phyloP scores from a whole-genome alignment of 2,797 vertebrate species.

The Gobionotothen gibberifrons region DNA sequence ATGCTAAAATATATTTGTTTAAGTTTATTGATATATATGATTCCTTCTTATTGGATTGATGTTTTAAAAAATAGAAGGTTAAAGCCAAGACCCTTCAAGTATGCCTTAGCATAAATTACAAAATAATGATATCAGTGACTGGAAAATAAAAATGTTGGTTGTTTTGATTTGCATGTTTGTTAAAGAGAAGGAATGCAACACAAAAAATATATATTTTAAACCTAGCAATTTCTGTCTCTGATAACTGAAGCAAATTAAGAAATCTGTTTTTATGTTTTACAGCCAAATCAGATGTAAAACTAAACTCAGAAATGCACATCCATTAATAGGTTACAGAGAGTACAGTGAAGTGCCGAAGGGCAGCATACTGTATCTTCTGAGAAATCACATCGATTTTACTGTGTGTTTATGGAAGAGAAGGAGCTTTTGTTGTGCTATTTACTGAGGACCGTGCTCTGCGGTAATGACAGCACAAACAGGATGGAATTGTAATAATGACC shows the following conservation, averaged over 20 bases:
- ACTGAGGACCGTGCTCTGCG: constrained; percentile 11
- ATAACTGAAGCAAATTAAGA: not conserved
- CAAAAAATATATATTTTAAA: not conserved
- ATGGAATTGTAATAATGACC: constrained; percentile 50
- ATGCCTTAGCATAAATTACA: not conserved
- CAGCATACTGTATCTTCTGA: not conserved
- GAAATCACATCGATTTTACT: not conserved
- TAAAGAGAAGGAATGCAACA: not conserved
- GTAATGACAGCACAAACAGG: constrained; percentile 34
- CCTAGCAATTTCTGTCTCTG: constrained; percentile 20
- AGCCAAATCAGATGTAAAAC: constrained; percentile 7
- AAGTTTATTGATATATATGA: not conserved
- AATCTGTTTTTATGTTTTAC: not conserved
- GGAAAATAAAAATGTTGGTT: constrained; percentile 12
- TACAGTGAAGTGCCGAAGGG: constrained; percentile 6
- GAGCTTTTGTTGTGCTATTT: constrained; percentile 9
- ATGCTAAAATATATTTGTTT: not conserved
- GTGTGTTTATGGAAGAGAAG: constrained; percentile 1
- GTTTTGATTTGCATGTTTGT: too few species aligned
- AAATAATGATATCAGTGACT: constrained; percentile 20
- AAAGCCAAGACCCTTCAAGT: constrained; percentile 37
- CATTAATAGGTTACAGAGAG: constrained; percentile 18
- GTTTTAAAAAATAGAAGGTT: constrained; percentile 6
- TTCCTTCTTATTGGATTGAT: not conserved
- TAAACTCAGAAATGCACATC: constrained; percentile 9